A percentile compares a stretch with the other conserved stretches of the same genome.
Conservation (phyloP, 2,113 vertebrate species). For the Zonotrichia leucophrys region DNA sequence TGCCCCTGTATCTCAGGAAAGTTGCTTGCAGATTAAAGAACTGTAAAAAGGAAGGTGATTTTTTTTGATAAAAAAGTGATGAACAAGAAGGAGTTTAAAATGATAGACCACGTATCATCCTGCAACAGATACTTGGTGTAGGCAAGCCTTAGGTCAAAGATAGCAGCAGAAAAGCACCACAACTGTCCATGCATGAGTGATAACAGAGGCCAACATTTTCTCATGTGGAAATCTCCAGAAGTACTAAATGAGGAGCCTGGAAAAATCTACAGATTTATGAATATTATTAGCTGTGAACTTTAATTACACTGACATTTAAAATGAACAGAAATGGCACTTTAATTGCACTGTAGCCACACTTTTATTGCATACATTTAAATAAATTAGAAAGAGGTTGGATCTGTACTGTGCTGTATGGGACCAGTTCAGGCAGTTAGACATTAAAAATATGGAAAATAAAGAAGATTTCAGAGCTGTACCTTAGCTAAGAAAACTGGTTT, state of each 20-base stretch:
- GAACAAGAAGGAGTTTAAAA: background rate
- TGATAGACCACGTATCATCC: background rate
- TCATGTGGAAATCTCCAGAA: slow-evolving; percentile 47
- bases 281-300: slow-evolving; percentile 70
- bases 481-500: background rate
- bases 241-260: slow-evolving; percentile 36
- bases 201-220: slow-evolving; percentile 4
- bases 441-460: slow-evolving; percentile 9
- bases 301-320: slow-evolving; percentile 78
- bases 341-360: slow-evolving; percentile 72
- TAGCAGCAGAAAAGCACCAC: background rate
- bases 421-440: slow-evolving; percentile 53
- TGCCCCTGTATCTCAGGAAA: background rate
- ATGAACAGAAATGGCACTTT: slow-evolving; percentile 73
- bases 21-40: background rate
- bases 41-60: background rate
- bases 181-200: background rate
- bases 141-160: background rate
- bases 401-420: slow-evolving; percentile 22
- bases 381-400: slow-evolving; percentile 67
- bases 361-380: slow-evolving; percentile 75
- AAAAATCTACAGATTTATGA: slow-evolving; percentile 69
- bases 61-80: background rate
- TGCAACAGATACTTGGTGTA: background rate
- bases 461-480: slow-evolving; percentile 25